phyloP scores from a whole-genome alignment of 1,140 invertebrate species.

The Drosophila hydei region DNA sequence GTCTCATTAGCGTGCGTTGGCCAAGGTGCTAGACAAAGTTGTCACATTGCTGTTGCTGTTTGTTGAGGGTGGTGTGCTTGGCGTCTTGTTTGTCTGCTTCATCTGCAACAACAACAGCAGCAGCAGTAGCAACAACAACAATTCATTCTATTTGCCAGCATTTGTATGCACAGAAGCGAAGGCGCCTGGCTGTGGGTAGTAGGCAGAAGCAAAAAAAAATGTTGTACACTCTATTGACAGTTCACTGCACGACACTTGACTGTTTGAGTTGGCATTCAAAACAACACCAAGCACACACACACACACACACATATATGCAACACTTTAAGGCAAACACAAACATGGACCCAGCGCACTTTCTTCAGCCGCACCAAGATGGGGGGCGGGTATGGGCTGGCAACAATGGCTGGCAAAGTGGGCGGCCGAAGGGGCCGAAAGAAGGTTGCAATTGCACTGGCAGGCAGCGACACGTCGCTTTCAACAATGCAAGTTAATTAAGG shows the following conservation, averaged over 20 bases:
- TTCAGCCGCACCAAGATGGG: constrained; percentile 23
- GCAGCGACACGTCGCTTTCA: constrained; percentile 63
- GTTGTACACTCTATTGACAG: constrained; percentile 81
- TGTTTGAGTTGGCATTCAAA: constrained; percentile 82
- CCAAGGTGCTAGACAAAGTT: constrained; percentile 49
- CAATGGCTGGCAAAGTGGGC: neutral
- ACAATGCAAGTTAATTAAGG: constrained; percentile 82
- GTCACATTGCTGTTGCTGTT: constrained; percentile 18
- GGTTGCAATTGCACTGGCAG: constrained; percentile 22
- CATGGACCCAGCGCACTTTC: constrained; percentile 37
- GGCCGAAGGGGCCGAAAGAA: constrained; percentile 4
- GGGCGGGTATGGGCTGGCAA: neutral
- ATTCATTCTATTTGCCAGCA: constrained; percentile 60
- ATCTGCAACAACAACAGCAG: constrained; percentile 39
- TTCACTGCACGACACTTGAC: constrained; percentile 82
- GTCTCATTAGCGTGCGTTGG: constrained; percentile 71
- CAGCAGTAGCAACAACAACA: constrained; percentile 14
- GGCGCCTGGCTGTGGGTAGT: neutral
- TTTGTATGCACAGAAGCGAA: constrained; percentile 40
- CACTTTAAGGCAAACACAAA: constrained; percentile 48
- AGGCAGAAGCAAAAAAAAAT: constrained; percentile 35
- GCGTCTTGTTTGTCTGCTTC: constrained; percentile 59
- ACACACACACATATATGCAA: constrained; percentile 31
- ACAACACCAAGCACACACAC: constrained; percentile 49
- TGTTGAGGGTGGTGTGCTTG: constrained; percentile 20